Base-by-base conservation (phyloP, 2,888 invertebrate genomes). In the Gonocerus acuteangulatus region DNA sequence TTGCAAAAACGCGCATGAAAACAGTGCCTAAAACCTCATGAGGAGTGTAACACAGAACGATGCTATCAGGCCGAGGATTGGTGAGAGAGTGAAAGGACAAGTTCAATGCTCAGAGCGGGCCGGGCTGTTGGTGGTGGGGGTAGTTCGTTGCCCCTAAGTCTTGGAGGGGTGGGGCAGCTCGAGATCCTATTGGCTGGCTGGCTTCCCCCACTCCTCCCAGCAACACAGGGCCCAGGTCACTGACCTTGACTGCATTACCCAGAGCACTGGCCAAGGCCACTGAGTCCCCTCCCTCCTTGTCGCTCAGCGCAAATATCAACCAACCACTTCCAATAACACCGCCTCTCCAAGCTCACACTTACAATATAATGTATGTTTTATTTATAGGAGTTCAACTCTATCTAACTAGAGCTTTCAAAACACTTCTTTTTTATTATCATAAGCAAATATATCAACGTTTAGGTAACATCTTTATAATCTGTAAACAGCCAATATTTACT, bases 171-270 rank as follows among this genome's bases (percentile, higher is more conserved):
- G 49, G 62, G 52, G 56, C 58, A 27, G 61, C 39, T 49, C 65
- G 65, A 65, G 60, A 63, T 19, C 64, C 63, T 66, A 67, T 65
- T 62, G 65, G 65, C 66, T 58, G 63, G 54, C 67, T 59, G n/a
- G n/a, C n/a, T n/a, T n/a, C n/a, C n/a, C n/a, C n/a, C n/a, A n/a
- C n/a, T 58, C 68, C 64, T 65, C 63, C 66, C 67, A 85, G 85
- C 85, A 86, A 85, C 3, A 11, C 7, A 3, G 39, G 39, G 7
- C 39, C 84, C 85, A 79, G 84, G 84, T 70, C 70, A 70, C 67
- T 67, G 86, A 86, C 86, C 86, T 86, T 86, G 85, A 85, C 85
- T 85, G 84, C 86, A 82, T 86, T 82, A 86, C 85, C 80, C 80
- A 80, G 77, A 77, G 74, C 73, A 71, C 71, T 76, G 82, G 85